These are phyloP conservation scores for Aurelia aurita complex sp. Pacific DNA, from an alignment of 30 jellyfish, hydroid and myxozoan species.

Conservation along the genomic window DNA sequence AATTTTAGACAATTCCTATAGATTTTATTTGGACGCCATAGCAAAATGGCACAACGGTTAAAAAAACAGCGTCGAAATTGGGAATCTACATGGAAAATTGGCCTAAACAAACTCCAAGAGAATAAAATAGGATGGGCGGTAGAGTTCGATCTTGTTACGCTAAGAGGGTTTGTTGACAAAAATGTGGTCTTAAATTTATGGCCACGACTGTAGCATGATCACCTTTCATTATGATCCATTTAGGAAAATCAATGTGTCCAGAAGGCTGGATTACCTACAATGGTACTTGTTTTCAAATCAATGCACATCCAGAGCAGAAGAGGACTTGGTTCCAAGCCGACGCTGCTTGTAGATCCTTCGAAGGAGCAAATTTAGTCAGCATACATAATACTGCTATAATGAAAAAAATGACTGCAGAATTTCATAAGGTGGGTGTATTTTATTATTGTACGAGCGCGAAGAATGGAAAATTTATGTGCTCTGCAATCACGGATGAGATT, in stretches of 20 bases:
- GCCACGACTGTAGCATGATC: not conserved
- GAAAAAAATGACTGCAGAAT: slow-evolving; percentile 39
- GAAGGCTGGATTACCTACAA: slow-evolving; percentile 85
- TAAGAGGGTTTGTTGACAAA: no score
- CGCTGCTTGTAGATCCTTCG: slow-evolving; percentile 68
- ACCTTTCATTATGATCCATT: not conserved
- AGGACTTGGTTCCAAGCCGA: slow-evolving; percentile 81
- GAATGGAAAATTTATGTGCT: no score
- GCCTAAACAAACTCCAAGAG: no score
- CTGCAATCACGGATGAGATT: no score
- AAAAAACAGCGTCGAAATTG: no score
- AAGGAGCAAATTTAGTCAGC: slow-evolving; percentile 89
- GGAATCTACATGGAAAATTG: no score
- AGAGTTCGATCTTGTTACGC: no score
- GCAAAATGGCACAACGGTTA: no score
- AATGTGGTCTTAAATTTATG: not conserved
- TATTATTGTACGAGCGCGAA: no score
- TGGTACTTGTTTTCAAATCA: slow-evolving; percentile 82
- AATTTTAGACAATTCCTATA: no score
- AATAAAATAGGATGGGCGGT: no score
- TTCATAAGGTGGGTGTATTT: not conserved
- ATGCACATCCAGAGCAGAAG: slow-evolving; percentile 94
- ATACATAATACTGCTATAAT: slow-evolving; percentile 28
- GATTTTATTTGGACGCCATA: no score
- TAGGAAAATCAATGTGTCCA: slow-evolving; percentile 89